Base-by-base conservation (phyloP, 92 coral and sea anemone species). In the Siderastrea radians region DNA sequence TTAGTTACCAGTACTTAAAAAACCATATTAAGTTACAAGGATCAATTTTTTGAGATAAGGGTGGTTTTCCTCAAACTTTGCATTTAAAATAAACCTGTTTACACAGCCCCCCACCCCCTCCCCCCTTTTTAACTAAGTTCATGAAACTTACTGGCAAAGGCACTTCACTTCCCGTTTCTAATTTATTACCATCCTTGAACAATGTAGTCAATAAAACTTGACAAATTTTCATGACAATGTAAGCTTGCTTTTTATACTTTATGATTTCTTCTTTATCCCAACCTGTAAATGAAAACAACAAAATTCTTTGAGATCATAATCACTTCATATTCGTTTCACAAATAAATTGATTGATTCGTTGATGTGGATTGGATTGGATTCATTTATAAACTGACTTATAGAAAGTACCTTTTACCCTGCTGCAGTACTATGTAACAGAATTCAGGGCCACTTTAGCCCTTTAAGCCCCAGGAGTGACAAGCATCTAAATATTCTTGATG, bases 211-310 rank as follows among this genome's bases (percentile, higher is more conserved):
- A 74, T 65, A 84, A 60, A 10, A n/a, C 15, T 3, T 61, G 72
- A 51, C 74, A 84, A 74, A 75, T 52, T 15, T 2, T 73, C 73
- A 84, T 57, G 7, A 43, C 16, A 6, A 68, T 64, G 49, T 43
- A 84, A 38, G 80, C 51, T 26, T 84, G 74, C 14, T 52, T 63
- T 50, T 74, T 11, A 47, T 84, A 74, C 45, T 74, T 51, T 12
- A 49, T 13, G 72, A 84, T 74, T 67, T 84, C 74, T 49, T 64
- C 65, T 61, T 72, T 61, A 16, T 43, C 53, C 87, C 74, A 84
- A 52, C 73, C 87, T 84, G 6, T 48, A 48, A 17, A 19, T 9
- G 17, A 58, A 43, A 52, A 6, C 43, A 51, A 7, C 5, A 19
- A 11, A n/a, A 13, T 71, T 71, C n/a, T n/a, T 5, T 2, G 12